Evolutionary conservation across 2,888 invertebrate species (phyloP).

Genomic region (Stomorhina lunata): DNA sequence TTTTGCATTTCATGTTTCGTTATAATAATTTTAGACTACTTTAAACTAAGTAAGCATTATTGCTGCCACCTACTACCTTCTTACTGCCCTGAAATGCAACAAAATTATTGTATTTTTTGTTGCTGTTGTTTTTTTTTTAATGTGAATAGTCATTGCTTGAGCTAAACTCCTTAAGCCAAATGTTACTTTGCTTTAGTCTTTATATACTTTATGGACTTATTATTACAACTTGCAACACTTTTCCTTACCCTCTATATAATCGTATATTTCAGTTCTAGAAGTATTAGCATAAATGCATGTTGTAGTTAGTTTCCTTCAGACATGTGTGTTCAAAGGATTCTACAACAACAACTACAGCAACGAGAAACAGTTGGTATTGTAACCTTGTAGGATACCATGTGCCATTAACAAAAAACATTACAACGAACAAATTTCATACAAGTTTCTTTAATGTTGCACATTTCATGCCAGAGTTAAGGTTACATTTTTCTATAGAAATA

Average conservation of each 20-base stretch:
- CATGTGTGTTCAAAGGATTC: background rate
- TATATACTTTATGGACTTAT: constrained; percentile 35
- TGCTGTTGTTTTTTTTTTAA: background rate
- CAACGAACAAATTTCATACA: constrained; percentile 18
- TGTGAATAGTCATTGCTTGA: no score
- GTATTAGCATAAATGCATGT: constrained; percentile 29
- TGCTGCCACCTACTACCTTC: constrained; percentile 20
- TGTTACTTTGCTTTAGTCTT: constrained; percentile 14
- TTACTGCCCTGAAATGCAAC: background rate
- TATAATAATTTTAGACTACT: no score
- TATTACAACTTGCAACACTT: constrained; percentile 1
- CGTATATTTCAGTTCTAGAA: background rate
- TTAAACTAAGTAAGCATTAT: constrained; percentile 15
- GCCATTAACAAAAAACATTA: background rate
- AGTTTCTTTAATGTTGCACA: background rate
- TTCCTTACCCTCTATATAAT: background rate
- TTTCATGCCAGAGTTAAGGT: background rate
- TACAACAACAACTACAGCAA: no score
- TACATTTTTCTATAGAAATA: no score
- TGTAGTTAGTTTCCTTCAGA: background rate
- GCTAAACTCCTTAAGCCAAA: constrained; percentile 60
- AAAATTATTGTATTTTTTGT: background rate
- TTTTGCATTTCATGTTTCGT: no score
- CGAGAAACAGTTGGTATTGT: background rate
- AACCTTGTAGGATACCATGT: background rate